Percentiles rank a stretch among this genome's conserved stretches.
These are phyloP conservation scores for Gephyroberyx darwinii DNA, from an alignment of 2,797 vertebrate genomes.

Conservation along the genomic window DNA sequence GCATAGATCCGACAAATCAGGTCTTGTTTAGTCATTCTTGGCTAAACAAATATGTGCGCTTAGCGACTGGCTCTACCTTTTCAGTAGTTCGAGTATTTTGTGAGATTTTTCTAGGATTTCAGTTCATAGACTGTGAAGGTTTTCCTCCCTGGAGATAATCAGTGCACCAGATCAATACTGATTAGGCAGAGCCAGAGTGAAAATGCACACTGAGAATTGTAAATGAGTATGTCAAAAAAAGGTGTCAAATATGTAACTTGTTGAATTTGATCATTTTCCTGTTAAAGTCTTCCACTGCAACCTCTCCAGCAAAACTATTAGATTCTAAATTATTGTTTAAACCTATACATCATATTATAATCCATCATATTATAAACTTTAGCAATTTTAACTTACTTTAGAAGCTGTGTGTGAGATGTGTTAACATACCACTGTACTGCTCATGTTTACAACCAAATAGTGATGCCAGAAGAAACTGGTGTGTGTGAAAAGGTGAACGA, in stretches of 20 bases:
- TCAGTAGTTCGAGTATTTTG: not conserved
- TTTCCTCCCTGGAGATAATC: not conserved
- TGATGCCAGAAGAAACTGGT: not conserved
- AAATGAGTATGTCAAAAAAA: too few species aligned
- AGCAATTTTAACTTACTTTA: too few species aligned
- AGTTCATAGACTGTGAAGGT: not conserved
- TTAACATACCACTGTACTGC: too few species aligned
- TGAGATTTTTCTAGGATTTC: not conserved
- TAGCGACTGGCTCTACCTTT: not conserved
- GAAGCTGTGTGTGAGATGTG: too few species aligned
- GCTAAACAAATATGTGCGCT: not conserved
- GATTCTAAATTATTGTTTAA: not conserved
- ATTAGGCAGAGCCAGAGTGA: not conserved
- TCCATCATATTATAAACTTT: not conserved
- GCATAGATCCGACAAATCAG: slow-evolving; percentile 10
- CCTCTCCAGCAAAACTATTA: not conserved
- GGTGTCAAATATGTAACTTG: too few species aligned
- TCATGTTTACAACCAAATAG: not conserved
- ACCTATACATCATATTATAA: not conserved
- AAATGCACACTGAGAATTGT: too few species aligned
- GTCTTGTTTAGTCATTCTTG: not conserved
- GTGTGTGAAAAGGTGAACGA: not conserved
- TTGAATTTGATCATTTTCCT: slow-evolving; percentile 10
- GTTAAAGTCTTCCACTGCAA: not conserved
- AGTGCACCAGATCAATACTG: not conserved